Percentiles rank a stretch among this genome's conserved stretches.
Conservation (phyloP, 2,113 vertebrate genomes). For the Xenus cinereus region DNA sequence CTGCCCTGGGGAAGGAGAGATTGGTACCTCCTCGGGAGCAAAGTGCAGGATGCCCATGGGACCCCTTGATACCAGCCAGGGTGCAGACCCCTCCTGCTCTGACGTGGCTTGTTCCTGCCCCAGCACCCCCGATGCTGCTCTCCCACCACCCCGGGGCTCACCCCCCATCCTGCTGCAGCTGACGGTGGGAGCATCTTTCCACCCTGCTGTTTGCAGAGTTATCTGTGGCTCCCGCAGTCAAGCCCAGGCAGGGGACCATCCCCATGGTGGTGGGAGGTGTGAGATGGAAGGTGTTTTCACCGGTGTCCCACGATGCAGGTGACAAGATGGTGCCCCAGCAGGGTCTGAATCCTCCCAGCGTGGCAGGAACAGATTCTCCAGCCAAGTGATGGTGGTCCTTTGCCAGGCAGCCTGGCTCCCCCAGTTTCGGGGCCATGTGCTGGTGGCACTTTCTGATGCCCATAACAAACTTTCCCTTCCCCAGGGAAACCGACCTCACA, state of each 20-base stretch:
- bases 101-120: not conserved
- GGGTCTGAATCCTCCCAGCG: not conserved
- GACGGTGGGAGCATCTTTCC: not conserved
- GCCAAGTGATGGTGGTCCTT: not conserved
- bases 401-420: not conserved
- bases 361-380: not conserved
- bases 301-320: not conserved
- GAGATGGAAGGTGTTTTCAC: not conserved
- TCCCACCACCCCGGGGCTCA: not conserved
- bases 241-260: not conserved
- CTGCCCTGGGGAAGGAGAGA: not conserved
- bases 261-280: not conserved
- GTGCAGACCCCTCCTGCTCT: not conserved
- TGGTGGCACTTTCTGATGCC: not conserved
- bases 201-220: accelerated
- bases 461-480: not conserved
- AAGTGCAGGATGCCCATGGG: not conserved
- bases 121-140: accelerated
- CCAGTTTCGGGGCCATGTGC: not conserved
- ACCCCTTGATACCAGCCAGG: not conserved
- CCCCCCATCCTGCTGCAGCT: not conserved
- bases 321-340: accelerated
- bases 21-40: not conserved
- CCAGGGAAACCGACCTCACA: not conserved
- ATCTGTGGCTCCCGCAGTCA: accelerated